These are phyloP conservation scores for Cremastobaeus sp. DNA, from an alignment of 2,888 invertebrate genomes.

Conservation along the genomic window DNA sequence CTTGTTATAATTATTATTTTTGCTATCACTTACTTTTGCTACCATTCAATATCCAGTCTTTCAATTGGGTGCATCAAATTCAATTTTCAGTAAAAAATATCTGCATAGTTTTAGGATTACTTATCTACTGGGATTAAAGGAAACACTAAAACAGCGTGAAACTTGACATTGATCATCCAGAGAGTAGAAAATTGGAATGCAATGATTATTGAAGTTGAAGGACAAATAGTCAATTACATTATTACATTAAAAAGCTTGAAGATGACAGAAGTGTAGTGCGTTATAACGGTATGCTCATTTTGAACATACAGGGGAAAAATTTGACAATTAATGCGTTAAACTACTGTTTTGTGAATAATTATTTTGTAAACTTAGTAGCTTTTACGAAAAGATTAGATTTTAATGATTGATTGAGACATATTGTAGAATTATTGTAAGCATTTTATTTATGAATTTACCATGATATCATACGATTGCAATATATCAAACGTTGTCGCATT, in stretches of 20 bases:
- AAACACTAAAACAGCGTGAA: too few species aligned
- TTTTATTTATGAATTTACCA: slow-evolving; percentile 63
- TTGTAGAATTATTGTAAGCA: slow-evolving; percentile 59
- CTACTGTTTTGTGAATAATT: slow-evolving; percentile 33
- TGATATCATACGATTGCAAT: slow-evolving; percentile 33
- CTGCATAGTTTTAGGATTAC: too few species aligned
- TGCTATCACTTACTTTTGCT: too few species aligned
- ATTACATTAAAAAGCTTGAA: slow-evolving; percentile 32
- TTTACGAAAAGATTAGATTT: slow-evolving; percentile 44
- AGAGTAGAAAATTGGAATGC: background rate
- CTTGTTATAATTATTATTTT: too few species aligned
- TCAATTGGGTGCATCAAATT: too few species aligned
- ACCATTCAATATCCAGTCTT: too few species aligned
- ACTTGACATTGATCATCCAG: slow-evolving; percentile 9
- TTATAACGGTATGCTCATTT: background rate
- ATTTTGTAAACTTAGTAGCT: slow-evolving; percentile 55
- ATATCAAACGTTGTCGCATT: slow-evolving; percentile 53
- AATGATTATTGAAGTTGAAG: background rate
- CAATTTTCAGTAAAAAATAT: too few species aligned
- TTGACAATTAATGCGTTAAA: slow-evolving; percentile 18
- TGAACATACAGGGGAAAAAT: background rate
- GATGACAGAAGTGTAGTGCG: slow-evolving; percentile 9
- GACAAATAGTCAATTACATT: slow-evolving; percentile 46
- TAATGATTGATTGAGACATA: slow-evolving; percentile 39
- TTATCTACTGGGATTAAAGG: too few species aligned